A percentile compares a stretch with the other conserved stretches of the same genome.
Evolutionary conservation across 2,888 invertebrate species (phyloP).

Genomic region (Cabera pusaria): DNA sequence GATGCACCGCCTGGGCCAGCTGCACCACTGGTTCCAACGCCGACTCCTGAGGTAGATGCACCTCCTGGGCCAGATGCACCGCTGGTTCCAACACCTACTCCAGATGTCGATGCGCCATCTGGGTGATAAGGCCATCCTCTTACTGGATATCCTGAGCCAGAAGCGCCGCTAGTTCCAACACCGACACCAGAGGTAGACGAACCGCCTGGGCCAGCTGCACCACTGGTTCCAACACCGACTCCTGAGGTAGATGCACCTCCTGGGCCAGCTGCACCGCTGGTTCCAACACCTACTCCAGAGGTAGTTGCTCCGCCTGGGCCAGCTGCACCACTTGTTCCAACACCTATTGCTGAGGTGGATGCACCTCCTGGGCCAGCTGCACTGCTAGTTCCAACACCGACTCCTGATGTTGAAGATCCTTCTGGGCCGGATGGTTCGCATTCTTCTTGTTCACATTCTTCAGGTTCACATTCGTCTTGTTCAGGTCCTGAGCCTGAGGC

Average conservation of each 20-base stretch:
- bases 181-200: not conserved
- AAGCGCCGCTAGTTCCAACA: not conserved
- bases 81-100: too few species aligned
- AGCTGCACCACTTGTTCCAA: too few species aligned
- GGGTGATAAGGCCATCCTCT: too few species aligned
- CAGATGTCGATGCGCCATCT: not conserved
- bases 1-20: not conserved
- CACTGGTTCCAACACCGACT: not conserved
- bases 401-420: not conserved
- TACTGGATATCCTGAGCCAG: not conserved
- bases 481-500: too few species aligned
- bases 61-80: too few species aligned
- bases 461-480: too few species aligned
- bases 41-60: not conserved
- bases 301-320: not conserved
- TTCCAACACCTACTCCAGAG: not conserved
- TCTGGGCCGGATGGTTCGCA: too few species aligned
- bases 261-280: not conserved
- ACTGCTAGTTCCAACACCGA: not conserved
- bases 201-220: not conserved
- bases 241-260: constrained; percentile 1
- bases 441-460: too few species aligned
- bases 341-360: not conserved
- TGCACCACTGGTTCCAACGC: not conserved
- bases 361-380: not conserved